Base-by-base conservation (phyloP, 2,888 invertebrate species). In the Phlogophora meticulosa region DNA sequence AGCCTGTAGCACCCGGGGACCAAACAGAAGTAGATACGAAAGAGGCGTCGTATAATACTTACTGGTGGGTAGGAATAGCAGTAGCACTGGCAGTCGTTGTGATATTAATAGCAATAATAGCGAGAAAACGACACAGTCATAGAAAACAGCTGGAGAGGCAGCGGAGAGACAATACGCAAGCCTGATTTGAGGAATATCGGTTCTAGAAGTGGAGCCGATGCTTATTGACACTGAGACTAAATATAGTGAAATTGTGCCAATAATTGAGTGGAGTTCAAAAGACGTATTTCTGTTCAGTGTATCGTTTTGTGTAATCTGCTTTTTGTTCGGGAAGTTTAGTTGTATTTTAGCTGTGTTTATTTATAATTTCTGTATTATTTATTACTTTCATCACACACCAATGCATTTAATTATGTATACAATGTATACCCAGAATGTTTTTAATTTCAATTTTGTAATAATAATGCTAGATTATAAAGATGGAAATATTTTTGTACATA, bases 401-500 rank as follows among this genome's bases (percentile, higher is more conserved):
- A 75, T 82, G 84, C 85, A 83, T 87, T 84, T 83, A 78, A 67
- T 53, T 63, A 42, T 60, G 75, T 78, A 70, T 69, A 73, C 67
- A 71, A 63, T 70, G 75, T 72, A 79, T 73, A 75, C 69, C 64
- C 34, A 28, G 52, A 76, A 62, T 48, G 42, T 78, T 74, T n/a
- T 67, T 53, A 58, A 73, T 66, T 80, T 75, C 67, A 78, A 74
- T 85, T 71, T 73, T 65, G 7, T 78, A 82, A 75, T 49, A 72
- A 79, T 84, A 84, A 75, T 72, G 71, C 83, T 93, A 92, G 92
- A 87, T 92, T 90, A 87, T 88, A 82, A 90, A 93, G 86, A 92
- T 82, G 86, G 85, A 91, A 93, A 94, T 95, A 95, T 95, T 95
- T 95, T 95, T 95, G 95, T 95, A 95, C 95, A 95, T 95, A 95